Percentiles rank a stretch among this genome's conserved stretches.
Evolutionary conservation across 2,888 invertebrate genomes (phyloP).

Genomic region (Xanthia togata): DNA sequence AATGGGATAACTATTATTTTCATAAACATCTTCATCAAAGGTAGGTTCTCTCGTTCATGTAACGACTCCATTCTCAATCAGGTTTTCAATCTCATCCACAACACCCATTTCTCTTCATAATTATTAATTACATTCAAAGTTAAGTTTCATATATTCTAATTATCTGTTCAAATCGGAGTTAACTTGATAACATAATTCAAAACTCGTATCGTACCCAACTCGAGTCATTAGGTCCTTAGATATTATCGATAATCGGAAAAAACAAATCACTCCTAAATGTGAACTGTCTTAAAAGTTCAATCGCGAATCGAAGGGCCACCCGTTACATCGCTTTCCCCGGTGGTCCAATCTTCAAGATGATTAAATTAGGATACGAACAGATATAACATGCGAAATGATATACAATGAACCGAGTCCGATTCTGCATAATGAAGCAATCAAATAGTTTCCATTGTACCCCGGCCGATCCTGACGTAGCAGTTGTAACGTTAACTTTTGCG

Average conservation of each 20-base stretch:
- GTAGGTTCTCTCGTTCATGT: background rate
- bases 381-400: conserved; percentile 90
- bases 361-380: conserved; percentile 89
- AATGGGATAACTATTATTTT: background rate
- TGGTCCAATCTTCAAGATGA: conserved; percentile 90
- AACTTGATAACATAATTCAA: conserved; percentile 59
- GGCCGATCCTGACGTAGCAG: conserved; percentile 69
- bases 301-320: conserved; percentile 82
- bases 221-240: conserved; percentile 64
- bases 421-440: conserved; percentile 90
- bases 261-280: conserved; percentile 76
- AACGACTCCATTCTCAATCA: conserved; percentile 41
- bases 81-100: conserved; percentile 43
- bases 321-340: conserved; percentile 83
- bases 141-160: conserved; percentile 54
- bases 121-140: conserved; percentile 50
- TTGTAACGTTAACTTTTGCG: conserved; percentile 71
- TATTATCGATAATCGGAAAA: conserved; percentile 68
- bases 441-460: conserved; percentile 85
- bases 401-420: conserved; percentile 86
- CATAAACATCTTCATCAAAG: conserved; percentile 5
- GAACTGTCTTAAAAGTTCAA: conserved; percentile 82
- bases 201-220: conserved; percentile 44
- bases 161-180: conserved; percentile 53
- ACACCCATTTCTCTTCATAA: conserved; percentile 46